Percentiles rank a stretch among this genome's conserved stretches.
Evolutionary conservation across 1,140 invertebrate species (phyloP).

Genomic region (Ceratosolen fusciceps): DNA sequence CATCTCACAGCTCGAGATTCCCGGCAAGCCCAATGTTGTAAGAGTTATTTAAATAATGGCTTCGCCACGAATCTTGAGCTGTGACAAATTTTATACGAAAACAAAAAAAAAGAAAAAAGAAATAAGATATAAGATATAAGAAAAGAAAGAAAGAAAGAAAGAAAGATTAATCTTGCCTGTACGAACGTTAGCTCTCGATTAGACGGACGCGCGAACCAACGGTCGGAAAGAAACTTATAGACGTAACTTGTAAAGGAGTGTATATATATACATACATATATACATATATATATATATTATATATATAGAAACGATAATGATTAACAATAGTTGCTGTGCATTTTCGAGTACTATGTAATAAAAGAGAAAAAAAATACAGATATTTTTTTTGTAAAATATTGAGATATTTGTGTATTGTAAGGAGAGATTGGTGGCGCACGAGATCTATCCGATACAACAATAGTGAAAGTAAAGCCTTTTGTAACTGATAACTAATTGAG

Average conservation of each 20-base stretch:
- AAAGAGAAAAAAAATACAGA: constrained; percentile 5
- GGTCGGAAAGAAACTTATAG: constrained; percentile 25
- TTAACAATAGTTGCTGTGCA: constrained; percentile 23
- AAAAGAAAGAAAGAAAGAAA: no score
- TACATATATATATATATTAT: neutral
- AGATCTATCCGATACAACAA: constrained; percentile 14
- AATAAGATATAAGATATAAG: no score
- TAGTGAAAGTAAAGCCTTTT: constrained; percentile 12
- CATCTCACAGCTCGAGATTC: constrained; percentile 52
- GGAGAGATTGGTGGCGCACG: constrained; percentile 5
- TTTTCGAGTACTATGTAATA: constrained; percentile 19
- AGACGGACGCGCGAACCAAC: constrained; percentile 10
- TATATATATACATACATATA: neutral
- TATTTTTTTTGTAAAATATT: constrained; percentile 17
- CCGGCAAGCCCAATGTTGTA: constrained; percentile 53
- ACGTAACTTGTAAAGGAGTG: constrained; percentile 24
- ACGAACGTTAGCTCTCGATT: constrained; percentile 39
- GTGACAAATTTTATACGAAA: constrained; percentile 33
- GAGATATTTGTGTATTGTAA: constrained; percentile 21
- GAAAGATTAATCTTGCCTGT: constrained; percentile 38
- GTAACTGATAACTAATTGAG: no score
- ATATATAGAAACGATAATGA: constrained; percentile 12
- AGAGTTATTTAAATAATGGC: constrained; percentile 43
- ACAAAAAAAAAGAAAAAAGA: no score
- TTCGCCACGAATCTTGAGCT: constrained; percentile 27